These are phyloP conservation scores for Hofmannophila pseudospretella DNA, from an alignment of 2,888 invertebrate genomes.

Conservation along the genomic window DNA sequence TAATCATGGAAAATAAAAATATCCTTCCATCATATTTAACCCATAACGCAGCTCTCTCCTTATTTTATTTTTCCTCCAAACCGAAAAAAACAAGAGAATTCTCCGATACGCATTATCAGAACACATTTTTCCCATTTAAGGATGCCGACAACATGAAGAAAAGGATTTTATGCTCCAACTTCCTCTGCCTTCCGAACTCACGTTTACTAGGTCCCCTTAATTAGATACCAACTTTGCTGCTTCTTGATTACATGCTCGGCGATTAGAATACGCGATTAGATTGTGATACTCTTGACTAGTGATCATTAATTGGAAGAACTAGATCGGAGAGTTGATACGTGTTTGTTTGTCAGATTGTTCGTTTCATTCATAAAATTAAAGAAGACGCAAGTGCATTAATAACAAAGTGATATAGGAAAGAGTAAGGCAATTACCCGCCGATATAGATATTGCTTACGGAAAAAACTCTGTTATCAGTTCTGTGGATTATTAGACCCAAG, in stretches of 20 bases:
- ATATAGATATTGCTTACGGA: too few species aligned
- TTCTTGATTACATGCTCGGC: constrained; percentile 7
- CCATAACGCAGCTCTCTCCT: too few species aligned
- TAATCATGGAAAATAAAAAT: too few species aligned
- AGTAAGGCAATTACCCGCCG: too few species aligned
- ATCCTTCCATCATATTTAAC: too few species aligned
- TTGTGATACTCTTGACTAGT: not conserved
- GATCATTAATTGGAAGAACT: not conserved
- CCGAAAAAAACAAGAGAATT: constrained; percentile 31
- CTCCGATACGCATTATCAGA: constrained; percentile 47
- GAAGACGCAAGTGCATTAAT: too few species aligned
- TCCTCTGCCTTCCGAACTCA: constrained; percentile 22
- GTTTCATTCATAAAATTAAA: too few species aligned
- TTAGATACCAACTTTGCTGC: constrained; percentile 32
- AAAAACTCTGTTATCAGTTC: too few species aligned
- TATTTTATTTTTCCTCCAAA: not conserved
- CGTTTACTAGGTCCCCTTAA: constrained; percentile 42
- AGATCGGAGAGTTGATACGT: not conserved
- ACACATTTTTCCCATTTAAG: constrained; percentile 59
- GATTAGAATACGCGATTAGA: constrained; percentile 10
- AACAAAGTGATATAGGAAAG: too few species aligned
- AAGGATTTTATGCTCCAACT: constrained; percentile 50
- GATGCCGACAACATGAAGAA: constrained; percentile 51
- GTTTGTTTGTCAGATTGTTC: too few species aligned
- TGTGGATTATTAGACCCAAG: too few species aligned